phyloP scores from a whole-genome alignment of 2,888 invertebrate species.

The Papilio elwesi region DNA sequence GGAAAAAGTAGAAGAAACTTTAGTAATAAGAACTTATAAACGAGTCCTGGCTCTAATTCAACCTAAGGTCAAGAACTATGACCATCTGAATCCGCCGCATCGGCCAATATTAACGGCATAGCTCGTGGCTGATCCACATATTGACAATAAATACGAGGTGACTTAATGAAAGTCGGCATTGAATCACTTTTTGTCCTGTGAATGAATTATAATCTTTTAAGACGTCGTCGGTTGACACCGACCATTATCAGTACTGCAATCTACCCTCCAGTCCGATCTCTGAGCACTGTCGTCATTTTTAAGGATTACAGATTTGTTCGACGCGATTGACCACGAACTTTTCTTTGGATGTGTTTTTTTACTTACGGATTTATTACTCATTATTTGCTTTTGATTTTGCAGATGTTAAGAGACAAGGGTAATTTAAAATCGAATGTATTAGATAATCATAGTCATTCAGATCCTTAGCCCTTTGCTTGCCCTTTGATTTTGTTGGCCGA shows the following conservation, averaged over 20 bases:
- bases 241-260: conserved; percentile 46
- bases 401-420: background rate
- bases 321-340: conserved; percentile 34
- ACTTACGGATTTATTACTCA: conserved; percentile 23
- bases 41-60: no score
- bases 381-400: background rate
- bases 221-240: conserved; percentile 40
- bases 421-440: no score
- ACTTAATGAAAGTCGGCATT: background rate
- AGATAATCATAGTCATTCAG: no score
- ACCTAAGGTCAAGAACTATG: no score
- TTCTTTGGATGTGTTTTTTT: conserved; percentile 14
- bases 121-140: background rate
- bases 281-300: conserved; percentile 32
- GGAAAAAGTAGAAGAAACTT: no score
- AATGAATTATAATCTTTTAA: conserved; percentile 3
- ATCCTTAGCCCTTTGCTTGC: no score
- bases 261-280: conserved; percentile 44
- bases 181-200: background rate
- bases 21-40: no score
- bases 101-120: no score
- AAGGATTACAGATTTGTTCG: conserved; percentile 36
- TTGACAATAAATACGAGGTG: background rate
- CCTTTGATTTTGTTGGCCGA: no score
- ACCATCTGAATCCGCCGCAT: no score